A percentile compares a stretch with the other conserved stretches of the same genome.
These are phyloP conservation scores for Cantharis flavilabris DNA, from an alignment of 2,888 invertebrate species.

Conservation along the genomic window DNA sequence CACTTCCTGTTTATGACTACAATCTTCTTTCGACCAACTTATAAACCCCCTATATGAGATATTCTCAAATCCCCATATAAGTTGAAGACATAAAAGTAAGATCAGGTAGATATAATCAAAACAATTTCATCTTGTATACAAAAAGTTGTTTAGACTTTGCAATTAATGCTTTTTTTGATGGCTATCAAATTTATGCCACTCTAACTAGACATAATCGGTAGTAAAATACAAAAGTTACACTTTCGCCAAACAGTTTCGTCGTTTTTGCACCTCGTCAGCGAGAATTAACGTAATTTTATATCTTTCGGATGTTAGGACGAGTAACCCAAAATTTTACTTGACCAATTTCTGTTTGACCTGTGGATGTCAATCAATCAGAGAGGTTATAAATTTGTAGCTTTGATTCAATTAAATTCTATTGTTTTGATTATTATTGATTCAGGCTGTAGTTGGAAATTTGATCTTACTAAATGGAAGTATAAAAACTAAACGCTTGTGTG, in stretches of 20 bases:
- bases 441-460: conserved; percentile 47
- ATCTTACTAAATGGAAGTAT: conserved; percentile 48
- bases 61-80: conserved; percentile 8
- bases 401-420: background rate
- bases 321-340: no score
- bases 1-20: conserved; percentile 5
- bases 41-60: conserved; percentile 5
- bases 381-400: background rate
- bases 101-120: conserved; percentile 10
- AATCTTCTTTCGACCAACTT: conserved; percentile 8
- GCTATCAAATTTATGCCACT: background rate
- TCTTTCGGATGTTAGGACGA: no score
- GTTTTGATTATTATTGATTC: conserved; percentile 31
- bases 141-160: background rate
- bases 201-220: background rate
- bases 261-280: no score
- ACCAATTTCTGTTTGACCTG: no score
- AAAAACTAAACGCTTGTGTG: conserved; percentile 44
- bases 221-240: background rate
- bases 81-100: background rate
- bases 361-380: no score
- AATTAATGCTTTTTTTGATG: background rate
- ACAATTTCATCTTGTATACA: background rate
- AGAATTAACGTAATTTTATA: no score
- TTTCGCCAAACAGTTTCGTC: background rate